A percentile compares a stretch with the other conserved stretches of the same genome.
Evolutionary conservation across 2,113 vertebrate genomes (phyloP).

Genomic region (Hippopotamus amphibius): DNA sequence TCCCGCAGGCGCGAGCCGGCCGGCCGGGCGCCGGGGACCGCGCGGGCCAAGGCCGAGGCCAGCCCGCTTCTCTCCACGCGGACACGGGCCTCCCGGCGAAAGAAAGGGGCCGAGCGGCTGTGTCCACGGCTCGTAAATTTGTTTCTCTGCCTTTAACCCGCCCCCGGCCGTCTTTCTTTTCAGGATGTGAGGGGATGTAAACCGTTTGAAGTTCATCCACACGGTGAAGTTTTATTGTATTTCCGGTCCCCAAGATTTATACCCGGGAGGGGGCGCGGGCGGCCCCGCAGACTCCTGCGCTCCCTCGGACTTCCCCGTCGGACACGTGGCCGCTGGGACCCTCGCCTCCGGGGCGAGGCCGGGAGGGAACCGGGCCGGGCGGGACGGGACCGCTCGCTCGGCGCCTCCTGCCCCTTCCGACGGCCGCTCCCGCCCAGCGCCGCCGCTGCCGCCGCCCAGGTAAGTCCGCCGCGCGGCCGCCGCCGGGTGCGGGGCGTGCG

Average conservation of each 20-base stretch:
- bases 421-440: neutral
- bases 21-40: neutral
- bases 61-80: slow-evolving; percentile 28
- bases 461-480: slow-evolving; percentile 37
- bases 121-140: slow-evolving; percentile 71
- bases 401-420: neutral
- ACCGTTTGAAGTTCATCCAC: slow-evolving; percentile 88
- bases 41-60: neutral
- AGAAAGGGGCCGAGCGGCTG: slow-evolving; percentile 42
- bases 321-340: slow-evolving; percentile 64
- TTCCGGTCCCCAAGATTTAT: slow-evolving; percentile 86
- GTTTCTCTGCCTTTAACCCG: slow-evolving; percentile 68
- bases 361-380: slow-evolving; percentile 11
- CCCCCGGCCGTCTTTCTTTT: slow-evolving; percentile 72
- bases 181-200: slow-evolving; percentile 72
- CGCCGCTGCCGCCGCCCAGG: slow-evolving; percentile 18
- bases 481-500: neutral
- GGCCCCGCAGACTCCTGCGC: slow-evolving; percentile 13
- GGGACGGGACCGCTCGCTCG: fast-evolving
- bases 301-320: slow-evolving; percentile 41
- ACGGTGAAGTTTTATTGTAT: slow-evolving; percentile 86
- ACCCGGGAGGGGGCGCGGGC: slow-evolving; percentile 69
- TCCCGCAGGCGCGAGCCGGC: neutral
- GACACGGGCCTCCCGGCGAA: neutral
- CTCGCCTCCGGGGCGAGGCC: neutral